A percentile compares a stretch with the other conserved stretches of the same genome.
Evolutionary conservation across 2,113 vertebrate genomes (phyloP).

Genomic region (Chaetodon auriga): DNA sequence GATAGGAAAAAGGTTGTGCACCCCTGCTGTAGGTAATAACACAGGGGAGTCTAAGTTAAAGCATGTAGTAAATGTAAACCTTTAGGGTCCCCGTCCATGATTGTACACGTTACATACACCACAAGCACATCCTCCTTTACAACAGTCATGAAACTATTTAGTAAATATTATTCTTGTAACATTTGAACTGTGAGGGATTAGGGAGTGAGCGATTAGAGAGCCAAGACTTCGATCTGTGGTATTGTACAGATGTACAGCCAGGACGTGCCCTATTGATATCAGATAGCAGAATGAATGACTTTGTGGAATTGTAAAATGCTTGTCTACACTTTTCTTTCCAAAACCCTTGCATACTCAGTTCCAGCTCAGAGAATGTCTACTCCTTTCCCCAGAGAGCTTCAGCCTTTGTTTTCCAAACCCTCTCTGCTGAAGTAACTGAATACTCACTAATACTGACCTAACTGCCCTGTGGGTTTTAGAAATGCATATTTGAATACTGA

Average conservation of each 20-base stretch:
- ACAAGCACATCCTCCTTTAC: not conserved
- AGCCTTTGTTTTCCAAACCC: slow-evolving; percentile 28
- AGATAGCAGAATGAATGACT: slow-evolving; percentile 23
- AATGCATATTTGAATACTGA: slow-evolving; percentile 12
- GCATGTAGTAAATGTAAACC: not conserved
- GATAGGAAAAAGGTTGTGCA: too few species aligned
- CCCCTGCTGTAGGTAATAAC: not conserved
- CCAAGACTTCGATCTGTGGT: slow-evolving; percentile 31
- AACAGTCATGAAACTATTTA: slow-evolving; percentile 1
- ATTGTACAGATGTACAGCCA: not conserved
- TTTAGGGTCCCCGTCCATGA: not conserved
- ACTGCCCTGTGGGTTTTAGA: not conserved
- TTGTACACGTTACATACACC: not conserved
- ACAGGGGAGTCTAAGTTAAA: not conserved
- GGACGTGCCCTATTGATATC: slow-evolving; percentile 42
- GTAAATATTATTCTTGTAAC: not conserved
- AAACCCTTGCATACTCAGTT: slow-evolving; percentile 27
- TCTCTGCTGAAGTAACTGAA: not conserved
- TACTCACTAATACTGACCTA: not conserved
- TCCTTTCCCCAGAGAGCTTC: slow-evolving; percentile 7
- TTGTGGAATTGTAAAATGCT: slow-evolving; percentile 46
- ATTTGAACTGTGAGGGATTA: slow-evolving; percentile 36
- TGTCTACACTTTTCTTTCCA: slow-evolving; percentile 49
- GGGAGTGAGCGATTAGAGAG: slow-evolving; percentile 25
- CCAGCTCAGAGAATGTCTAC: slow-evolving; percentile 8